Percentiles rank a stretch among this genome's conserved stretches.
phyloP scores from a whole-genome alignment of 2,113 vertebrate species.

The Crotalus viridis region DNA sequence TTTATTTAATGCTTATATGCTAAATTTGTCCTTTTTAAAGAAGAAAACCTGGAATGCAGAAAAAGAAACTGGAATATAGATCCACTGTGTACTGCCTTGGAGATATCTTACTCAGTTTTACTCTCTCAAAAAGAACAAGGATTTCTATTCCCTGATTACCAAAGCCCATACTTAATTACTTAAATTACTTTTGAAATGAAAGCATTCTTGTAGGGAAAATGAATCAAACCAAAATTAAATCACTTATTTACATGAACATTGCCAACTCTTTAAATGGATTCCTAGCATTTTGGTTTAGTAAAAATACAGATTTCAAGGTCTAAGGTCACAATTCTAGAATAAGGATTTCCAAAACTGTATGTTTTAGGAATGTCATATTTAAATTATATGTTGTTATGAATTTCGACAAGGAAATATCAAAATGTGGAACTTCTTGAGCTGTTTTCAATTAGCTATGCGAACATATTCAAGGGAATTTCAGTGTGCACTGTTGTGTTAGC shows the following conservation, averaged over 20 bases:
- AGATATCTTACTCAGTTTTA: background rate
- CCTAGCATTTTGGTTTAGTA: background rate
- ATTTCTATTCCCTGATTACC: slow-evolving; percentile 9
- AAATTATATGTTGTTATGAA: background rate
- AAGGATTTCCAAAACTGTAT: background rate
- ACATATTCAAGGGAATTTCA: background rate
- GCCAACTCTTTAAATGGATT: background rate
- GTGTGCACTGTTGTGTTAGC: background rate
- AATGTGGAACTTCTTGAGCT: background rate
- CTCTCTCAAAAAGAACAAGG: background rate
- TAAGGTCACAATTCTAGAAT: background rate
- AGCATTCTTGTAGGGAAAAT: background rate
- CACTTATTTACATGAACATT: background rate
- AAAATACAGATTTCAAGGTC: background rate
- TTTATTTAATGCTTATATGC: slow-evolving; percentile 44
- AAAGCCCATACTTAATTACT: slow-evolving; percentile 14
- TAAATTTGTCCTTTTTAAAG: background rate
- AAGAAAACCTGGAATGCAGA: background rate
- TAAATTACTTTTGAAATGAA: slow-evolving; percentile 44
- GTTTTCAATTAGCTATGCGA: background rate
- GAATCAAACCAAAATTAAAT: background rate
- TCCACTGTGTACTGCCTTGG: background rate
- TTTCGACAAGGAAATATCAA: background rate
- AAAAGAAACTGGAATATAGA: background rate
- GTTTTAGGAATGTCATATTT: background rate